These are phyloP conservation scores for Prionace glauca DNA, from an alignment of 2,797 vertebrate species.

Conservation along the genomic window DNA sequence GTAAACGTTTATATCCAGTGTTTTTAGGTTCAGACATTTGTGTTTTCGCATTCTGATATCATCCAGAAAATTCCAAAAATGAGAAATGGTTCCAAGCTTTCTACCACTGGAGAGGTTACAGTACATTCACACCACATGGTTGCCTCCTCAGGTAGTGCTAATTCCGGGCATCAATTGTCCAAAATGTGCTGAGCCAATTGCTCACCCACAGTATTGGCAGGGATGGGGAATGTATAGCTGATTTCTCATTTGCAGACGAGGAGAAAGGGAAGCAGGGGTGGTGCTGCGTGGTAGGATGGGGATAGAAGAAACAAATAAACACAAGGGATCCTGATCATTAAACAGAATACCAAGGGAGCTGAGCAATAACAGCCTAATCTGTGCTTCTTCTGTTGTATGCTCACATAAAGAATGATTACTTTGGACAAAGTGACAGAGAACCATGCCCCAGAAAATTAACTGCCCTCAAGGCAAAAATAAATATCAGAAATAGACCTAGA, in stretches of 20 bases:
- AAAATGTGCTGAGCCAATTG: not conserved
- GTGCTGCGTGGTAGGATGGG: not conserved
- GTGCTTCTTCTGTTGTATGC: not conserved
- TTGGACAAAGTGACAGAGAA: not conserved
- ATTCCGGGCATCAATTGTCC: not conserved
- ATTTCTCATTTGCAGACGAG: not conserved
- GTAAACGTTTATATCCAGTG: not conserved
- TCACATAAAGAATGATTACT: not conserved
- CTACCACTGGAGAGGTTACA: not conserved
- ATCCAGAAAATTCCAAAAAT: not conserved
- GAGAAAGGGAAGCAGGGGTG: not conserved
- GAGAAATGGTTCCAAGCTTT: not conserved
- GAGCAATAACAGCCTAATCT: too few species aligned
- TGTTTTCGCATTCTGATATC: too few species aligned
- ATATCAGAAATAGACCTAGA: not conserved
- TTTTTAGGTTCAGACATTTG: too few species aligned
- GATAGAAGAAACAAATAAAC: not conserved
- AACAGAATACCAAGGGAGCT: not conserved
- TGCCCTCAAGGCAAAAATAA: not conserved
- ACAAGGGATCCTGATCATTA: not conserved
- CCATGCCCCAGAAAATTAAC: not conserved
- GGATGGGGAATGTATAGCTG: too few species aligned
- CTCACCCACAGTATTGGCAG: not conserved
- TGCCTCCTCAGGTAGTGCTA: not conserved
- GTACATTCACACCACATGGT: not conserved